A percentile compares a stretch with the other conserved stretches of the same genome.
Evolutionary conservation across 2,113 vertebrate species (phyloP).

Genomic region (Emydocephalus ijimae): DNA sequence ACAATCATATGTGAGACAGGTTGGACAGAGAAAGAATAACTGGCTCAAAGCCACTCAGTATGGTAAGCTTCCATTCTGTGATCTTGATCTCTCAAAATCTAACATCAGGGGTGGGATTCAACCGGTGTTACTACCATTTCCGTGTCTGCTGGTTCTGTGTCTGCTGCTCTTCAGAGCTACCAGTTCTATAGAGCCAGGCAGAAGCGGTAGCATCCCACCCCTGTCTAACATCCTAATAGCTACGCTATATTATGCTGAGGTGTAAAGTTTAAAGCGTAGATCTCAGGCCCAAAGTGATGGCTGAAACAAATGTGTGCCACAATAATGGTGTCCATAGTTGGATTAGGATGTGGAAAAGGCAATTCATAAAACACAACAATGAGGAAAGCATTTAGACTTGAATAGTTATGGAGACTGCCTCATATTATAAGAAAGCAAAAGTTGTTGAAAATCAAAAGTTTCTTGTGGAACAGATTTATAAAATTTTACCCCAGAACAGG

Average conservation of each 20-base stretch:
- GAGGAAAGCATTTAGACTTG: background rate
- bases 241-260: background rate
- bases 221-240: background rate
- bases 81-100: background rate
- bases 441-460: background rate
- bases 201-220: no score
- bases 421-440: background rate
- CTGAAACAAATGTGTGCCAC: background rate
- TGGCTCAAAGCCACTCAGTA: background rate
- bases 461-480: background rate
- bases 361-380: background rate
- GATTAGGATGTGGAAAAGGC: background rate
- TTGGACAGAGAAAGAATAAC: background rate
- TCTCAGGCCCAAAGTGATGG: background rate
- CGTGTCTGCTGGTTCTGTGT: no score
- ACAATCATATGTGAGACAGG: background rate
- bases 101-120: background rate
- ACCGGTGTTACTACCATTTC: no score
- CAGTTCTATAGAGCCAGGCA: no score
- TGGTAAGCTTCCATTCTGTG: background rate
- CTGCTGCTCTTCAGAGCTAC: no score
- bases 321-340: background rate
- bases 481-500: background rate
- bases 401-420: background rate
- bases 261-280: background rate